Conservation (phyloP, 2,797 vertebrate genomes). For the Halcyon badia region DNA sequence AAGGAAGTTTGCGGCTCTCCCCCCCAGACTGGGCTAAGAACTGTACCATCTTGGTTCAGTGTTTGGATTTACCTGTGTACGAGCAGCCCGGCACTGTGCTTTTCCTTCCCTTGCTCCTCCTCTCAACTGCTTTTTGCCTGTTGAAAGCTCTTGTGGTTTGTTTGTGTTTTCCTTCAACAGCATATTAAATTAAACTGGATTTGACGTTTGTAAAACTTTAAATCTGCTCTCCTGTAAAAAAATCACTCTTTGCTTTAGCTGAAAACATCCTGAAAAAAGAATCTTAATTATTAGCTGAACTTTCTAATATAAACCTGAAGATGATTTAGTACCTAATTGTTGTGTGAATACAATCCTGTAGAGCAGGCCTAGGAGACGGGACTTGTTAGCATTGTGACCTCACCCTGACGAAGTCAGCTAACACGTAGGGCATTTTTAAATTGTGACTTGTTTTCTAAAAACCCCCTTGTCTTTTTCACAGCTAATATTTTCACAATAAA, state of each 20-base stretch:
- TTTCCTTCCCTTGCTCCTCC: background rate
- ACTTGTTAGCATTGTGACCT: background rate
- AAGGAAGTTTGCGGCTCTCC: background rate
- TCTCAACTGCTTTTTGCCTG: background rate
- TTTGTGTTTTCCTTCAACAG: background rate
- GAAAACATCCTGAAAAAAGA: conserved; percentile 27
- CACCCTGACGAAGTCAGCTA: conserved; percentile 1
- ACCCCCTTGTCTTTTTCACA: conserved; percentile 49
- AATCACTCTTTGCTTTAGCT: background rate
- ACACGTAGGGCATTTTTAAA: conserved; percentile 10
- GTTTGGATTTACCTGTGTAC: background rate
- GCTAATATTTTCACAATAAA: conserved; percentile 62
- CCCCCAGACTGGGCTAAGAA: background rate
- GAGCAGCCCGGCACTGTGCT: rapidly evolving
- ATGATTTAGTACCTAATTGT: background rate
- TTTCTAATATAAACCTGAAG: conserved; percentile 23
- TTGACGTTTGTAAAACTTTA: background rate
- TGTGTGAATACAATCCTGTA: background rate
- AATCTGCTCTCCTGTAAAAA: conserved; percentile 40
- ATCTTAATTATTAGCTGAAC: background rate
- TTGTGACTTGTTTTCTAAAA: conserved; percentile 63
- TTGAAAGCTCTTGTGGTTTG: background rate
- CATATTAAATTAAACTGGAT: background rate
- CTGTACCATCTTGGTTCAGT: background rate
- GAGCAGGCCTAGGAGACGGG: conserved; percentile 13